phyloP scores from a whole-genome alignment of 2,113 vertebrate species.

The Mormoops blainvillei region DNA sequence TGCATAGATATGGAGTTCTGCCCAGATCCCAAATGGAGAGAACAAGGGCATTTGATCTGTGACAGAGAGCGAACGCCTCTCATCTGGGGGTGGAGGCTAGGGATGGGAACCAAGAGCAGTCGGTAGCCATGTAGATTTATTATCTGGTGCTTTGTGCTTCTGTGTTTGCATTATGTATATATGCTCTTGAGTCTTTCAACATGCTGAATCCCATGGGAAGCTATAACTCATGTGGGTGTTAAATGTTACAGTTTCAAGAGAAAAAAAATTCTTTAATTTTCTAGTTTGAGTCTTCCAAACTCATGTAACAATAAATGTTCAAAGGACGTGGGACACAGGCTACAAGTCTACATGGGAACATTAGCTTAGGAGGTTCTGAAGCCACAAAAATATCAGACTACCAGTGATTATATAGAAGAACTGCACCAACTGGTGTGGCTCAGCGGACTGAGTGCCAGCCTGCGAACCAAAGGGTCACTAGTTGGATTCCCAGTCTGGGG shows the following conservation, averaged over 20 bases:
- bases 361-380: not conserved
- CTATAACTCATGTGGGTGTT: not conserved
- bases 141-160: not conserved
- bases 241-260: not conserved
- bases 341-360: not conserved
- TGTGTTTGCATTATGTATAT: not conserved
- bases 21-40: not conserved
- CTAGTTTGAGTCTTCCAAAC: not conserved
- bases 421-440: too few relatives aligned
- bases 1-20: not conserved
- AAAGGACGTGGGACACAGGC: not conserved
- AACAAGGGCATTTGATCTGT: not conserved
- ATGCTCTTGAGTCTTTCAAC: not conserved
- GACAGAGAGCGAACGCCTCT: not conserved
- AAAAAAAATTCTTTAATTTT: slow-evolving; percentile 3
- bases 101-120: not conserved
- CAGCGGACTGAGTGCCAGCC: too few relatives aligned
- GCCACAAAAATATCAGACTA: not conserved
- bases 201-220: not conserved
- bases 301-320: not conserved
- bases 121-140: not conserved
- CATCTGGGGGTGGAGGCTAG: not conserved
- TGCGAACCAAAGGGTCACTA: too few relatives aligned
- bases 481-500: too few relatives aligned
- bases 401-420: not conserved